Evolutionary conservation across 2,113 vertebrate genomes (phyloP).

Genomic region (Halichoeres trimaculatus): DNA sequence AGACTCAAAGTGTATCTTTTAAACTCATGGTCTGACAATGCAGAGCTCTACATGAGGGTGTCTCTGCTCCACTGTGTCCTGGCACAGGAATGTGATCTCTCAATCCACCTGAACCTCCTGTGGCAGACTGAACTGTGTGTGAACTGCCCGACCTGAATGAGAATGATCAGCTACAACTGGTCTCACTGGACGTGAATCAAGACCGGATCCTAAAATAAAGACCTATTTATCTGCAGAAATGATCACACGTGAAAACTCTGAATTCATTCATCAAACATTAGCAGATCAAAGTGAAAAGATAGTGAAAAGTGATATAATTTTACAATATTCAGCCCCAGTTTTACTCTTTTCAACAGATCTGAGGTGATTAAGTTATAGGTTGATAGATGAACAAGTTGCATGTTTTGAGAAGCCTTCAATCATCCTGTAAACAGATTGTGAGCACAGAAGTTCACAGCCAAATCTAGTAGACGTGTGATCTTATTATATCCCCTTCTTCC

Average conservation of each 20-base stretch:
- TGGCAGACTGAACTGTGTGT: slow-evolving; percentile 41
- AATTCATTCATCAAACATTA: too few relatives aligned
- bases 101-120: slow-evolving; percentile 62
- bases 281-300: too few relatives aligned
- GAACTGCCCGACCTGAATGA: slow-evolving; percentile 42
- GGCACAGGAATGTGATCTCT: slow-evolving; percentile 60
- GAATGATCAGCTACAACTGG: slow-evolving; percentile 20
- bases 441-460: neutral
- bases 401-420: neutral
- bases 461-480: neutral
- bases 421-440: neutral
- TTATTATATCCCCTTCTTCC: slow-evolving; percentile 46
- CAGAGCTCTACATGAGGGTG: neutral
- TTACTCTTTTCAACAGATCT: too few relatives aligned
- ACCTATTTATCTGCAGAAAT: neutral
- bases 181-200: slow-evolving; percentile 8
- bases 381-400: neutral
- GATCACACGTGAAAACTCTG: neutral
- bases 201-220: neutral
- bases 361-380: neutral
- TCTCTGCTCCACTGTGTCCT: slow-evolving; percentile 17
- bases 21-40: neutral
- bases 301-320: too few relatives aligned
- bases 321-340: neutral
- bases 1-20: slow-evolving; percentile 2